Evolutionary conservation across 2,113 vertebrate species (phyloP).

Genomic region (Cyanoramphus novaezelandiae): DNA sequence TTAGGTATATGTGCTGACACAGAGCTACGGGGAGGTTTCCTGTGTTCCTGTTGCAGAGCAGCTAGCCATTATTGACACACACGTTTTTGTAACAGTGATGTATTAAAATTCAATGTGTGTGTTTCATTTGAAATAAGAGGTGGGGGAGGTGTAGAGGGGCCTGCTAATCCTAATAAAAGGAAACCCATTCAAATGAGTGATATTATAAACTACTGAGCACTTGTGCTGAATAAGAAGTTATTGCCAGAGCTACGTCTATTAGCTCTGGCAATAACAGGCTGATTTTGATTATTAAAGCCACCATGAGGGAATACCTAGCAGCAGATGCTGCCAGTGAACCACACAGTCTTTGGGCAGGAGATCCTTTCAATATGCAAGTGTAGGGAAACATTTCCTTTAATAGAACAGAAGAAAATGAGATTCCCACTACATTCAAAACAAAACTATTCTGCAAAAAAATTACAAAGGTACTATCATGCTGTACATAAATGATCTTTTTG

Average conservation of each 20-base stretch:
- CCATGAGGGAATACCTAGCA: not conserved
- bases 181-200: conserved; percentile 8
- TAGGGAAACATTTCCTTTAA: not conserved
- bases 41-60: not conserved
- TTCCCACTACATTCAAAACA: not conserved
- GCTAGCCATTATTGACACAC: not conserved
- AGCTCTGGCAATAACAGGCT: not conserved
- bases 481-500: not conserved
- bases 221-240: not conserved
- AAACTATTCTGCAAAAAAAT: not conserved
- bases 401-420: not conserved
- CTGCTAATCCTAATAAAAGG: not conserved
- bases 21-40: not conserved
- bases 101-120: not conserved
- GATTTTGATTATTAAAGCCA: not conserved
- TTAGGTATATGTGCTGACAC: not conserved
- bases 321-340: not conserved
- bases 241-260: not conserved
- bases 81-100: not conserved
- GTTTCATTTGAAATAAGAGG: not conserved
- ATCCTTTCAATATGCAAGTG: not conserved
- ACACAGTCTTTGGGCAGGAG: not conserved
- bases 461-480: not conserved
- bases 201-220: conserved; percentile 17
- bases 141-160: not conserved